Conservation (phyloP, 2,797 vertebrate genomes). For the Ispidina picta region DNA sequence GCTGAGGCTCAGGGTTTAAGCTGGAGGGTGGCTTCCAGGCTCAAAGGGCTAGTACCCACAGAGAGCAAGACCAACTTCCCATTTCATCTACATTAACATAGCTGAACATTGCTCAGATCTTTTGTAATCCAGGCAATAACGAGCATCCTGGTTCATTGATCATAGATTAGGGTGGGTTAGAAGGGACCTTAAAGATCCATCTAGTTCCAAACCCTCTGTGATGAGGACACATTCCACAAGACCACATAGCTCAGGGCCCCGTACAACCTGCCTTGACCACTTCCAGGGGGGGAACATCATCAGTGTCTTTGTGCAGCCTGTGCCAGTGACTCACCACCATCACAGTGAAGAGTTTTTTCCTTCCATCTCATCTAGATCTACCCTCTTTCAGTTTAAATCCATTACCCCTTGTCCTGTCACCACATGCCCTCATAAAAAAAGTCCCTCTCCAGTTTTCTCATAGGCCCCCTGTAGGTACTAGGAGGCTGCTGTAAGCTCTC, state of each 20-base stretch:
- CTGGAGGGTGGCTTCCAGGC: background rate
- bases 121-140: background rate
- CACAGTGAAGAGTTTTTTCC: background rate
- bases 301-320: background rate
- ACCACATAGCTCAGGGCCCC: background rate
- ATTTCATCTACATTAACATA: fast-evolving
- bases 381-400: background rate
- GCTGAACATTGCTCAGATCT: background rate
- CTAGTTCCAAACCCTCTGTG: no score
- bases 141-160: background rate
- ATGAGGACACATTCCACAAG: background rate
- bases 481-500: background rate
- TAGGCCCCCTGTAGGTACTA: background rate
- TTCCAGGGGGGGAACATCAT: background rate
- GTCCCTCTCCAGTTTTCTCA: background rate
- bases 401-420: background rate
- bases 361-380: background rate
- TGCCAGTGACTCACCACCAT: background rate
- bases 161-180: background rate
- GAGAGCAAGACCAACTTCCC: background rate
- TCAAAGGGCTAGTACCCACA: no score
- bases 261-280: background rate
- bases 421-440: background rate
- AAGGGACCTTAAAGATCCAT: background rate
- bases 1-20: background rate